Evolutionary conservation across 1,140 invertebrate species (phyloP).

Genomic region (Platyura marginata): DNA sequence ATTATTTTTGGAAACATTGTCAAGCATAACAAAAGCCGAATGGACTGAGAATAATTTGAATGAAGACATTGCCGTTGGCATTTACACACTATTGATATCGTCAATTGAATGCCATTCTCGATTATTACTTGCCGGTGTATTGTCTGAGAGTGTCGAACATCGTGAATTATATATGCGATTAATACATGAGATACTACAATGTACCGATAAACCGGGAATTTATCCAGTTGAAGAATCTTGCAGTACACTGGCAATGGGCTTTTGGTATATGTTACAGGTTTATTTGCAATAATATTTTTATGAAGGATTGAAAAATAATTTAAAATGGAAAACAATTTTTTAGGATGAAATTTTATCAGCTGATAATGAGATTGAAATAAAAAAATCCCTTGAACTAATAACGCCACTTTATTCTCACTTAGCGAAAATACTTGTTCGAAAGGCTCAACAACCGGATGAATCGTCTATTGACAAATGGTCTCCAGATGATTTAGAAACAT

Average conservation of each 20-base stretch:
- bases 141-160: conserved; percentile 22
- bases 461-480: conserved; percentile 18
- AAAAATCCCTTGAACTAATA: conserved; percentile 17
- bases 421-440: conserved; percentile 17
- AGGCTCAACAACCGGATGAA: conserved; percentile 22
- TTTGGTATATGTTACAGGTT: conserved; percentile 82
- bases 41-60: conserved; percentile 23
- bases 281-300: not conserved
- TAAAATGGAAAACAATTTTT: too few species aligned
- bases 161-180: conserved; percentile 24
- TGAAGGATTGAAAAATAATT: not conserved
- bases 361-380: conserved; percentile 12
- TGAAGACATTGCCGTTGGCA: conserved; percentile 30
- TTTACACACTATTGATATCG: conserved; percentile 41
- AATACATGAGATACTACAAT: conserved; percentile 39
- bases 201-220: conserved; percentile 57
- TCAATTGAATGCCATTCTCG: conserved; percentile 45
- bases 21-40: conserved; percentile 18
- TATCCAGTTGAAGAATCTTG: conserved; percentile 71
- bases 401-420: conserved; percentile 21
- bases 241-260: conserved; percentile 67
- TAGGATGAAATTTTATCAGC: conserved; percentile 20
- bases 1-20: conserved; percentile 19
- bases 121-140: conserved; percentile 33
- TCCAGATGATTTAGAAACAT: conserved; percentile 63